Evolutionary conservation across 2,888 invertebrate genomes (phyloP).

Genomic region (Chloroclysta siterata): DNA sequence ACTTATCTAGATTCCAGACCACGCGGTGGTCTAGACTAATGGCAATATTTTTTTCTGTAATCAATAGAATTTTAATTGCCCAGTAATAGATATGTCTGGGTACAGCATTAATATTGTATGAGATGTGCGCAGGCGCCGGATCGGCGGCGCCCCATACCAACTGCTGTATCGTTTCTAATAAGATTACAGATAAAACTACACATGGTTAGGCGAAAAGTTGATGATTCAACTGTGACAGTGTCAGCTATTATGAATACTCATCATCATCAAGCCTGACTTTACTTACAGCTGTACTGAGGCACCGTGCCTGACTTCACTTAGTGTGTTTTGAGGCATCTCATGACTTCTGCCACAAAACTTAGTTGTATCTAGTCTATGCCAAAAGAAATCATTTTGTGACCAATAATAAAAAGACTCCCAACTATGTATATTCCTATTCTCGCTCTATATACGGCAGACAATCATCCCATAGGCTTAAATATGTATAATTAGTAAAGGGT

Average conservation of each 20-base stretch:
- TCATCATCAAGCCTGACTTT: no score
- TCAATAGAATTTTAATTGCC: conserved; percentile 38
- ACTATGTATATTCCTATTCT: no score
- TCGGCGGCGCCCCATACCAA: conserved; percentile 20
- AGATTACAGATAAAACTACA: conserved; percentile 19
- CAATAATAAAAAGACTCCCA: no score
- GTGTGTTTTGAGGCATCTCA: no score
- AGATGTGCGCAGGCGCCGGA: conserved; percentile 41
- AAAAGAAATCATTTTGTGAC: no score
- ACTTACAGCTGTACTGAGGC: no score
- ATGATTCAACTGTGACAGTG: conserved; percentile 4
- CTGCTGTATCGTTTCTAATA: conserved; percentile 28
- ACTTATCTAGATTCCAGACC: conserved; percentile 14
- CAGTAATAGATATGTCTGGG: conserved; percentile 40
- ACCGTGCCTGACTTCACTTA: no score
- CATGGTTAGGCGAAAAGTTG: conserved; percentile 1
- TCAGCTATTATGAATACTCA: not conserved
- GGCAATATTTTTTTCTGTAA: conserved; percentile 29
- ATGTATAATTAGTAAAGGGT: no score
- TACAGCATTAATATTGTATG: conserved; percentile 44
- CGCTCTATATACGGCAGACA: no score
- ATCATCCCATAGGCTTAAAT: no score
- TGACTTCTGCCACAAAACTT: no score
- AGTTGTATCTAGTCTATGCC: no score
- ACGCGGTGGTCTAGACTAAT: conserved; percentile 28